Evolutionary conservation across 2,888 invertebrate genomes (phyloP).

Genomic region (Polydrusus cervinus): DNA sequence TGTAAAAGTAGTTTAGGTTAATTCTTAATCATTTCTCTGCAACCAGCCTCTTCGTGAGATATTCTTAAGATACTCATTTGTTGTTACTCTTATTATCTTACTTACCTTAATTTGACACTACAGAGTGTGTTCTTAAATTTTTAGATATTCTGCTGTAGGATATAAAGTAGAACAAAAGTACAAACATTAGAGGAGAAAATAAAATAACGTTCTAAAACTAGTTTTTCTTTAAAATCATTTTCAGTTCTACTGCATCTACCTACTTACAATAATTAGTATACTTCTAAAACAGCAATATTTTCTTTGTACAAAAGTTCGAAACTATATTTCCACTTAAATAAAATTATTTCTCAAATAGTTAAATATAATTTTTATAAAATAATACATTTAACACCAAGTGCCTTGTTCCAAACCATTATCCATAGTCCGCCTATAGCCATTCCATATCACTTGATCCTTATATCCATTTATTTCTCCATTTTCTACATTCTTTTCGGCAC

Average conservation of each 20-base stretch:
- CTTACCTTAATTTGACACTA: too few species aligned
- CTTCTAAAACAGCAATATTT: constrained; percentile 22
- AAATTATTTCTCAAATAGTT: neutral
- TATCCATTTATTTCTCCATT: constrained; percentile 54
- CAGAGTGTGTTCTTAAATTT: too few species aligned
- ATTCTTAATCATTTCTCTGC: too few species aligned
- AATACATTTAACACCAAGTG: constrained; percentile 64
- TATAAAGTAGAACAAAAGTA: too few species aligned
- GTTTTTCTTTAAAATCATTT: neutral
- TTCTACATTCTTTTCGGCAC: constrained; percentile 47
- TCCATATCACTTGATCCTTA: constrained; percentile 55
- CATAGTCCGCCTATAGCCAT: constrained; percentile 58
- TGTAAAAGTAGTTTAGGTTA: too few species aligned
- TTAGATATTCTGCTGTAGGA: too few species aligned
- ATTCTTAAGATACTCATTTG: too few species aligned
- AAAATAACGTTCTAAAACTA: neutral
- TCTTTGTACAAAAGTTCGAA: constrained; percentile 9
- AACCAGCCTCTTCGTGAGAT: too few species aligned
- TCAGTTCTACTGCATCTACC: constrained; percentile 24
- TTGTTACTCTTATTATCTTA: too few species aligned
- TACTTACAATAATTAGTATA: constrained; percentile 22
- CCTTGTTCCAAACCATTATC: constrained; percentile 64
- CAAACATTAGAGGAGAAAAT: too few species aligned
- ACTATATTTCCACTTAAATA: neutral
- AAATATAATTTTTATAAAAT: neutral